A percentile compares a stretch with the other conserved stretches of the same genome.
Conservation (phyloP, 64 coral and sea anemone species). For the Cladopsammia gracilis region DNA sequence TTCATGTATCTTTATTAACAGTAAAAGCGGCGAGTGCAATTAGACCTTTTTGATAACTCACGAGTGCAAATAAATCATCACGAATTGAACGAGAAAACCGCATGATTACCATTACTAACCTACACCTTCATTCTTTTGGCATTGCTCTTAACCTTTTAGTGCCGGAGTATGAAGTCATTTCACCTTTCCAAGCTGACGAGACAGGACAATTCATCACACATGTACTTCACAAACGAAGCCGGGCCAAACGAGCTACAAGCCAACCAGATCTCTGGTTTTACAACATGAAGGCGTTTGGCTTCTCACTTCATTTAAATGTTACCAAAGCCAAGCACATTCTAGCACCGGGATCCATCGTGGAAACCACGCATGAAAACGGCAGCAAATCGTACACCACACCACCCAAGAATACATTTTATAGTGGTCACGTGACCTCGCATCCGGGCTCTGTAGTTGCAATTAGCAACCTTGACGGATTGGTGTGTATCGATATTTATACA, state of each 20-base stretch:
- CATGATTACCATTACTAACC: too few relatives aligned
- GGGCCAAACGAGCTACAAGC: slow-evolving; percentile 12
- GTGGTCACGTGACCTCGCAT: slow-evolving; percentile 58
- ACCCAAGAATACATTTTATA: slow-evolving; percentile 26
- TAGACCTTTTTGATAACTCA: too few relatives aligned
- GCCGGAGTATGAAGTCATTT: slow-evolving; percentile 54
- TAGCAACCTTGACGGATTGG: slow-evolving; percentile 50
- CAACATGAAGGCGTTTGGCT: slow-evolving; percentile 56
- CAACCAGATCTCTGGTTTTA: slow-evolving; percentile 46
- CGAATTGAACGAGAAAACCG: too few relatives aligned
- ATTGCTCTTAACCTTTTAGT: neutral
- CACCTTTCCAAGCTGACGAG: slow-evolving; percentile 69
- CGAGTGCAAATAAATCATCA: too few relatives aligned
- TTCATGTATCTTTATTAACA: too few relatives aligned
- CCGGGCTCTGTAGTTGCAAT: slow-evolving; percentile 51
- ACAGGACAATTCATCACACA: slow-evolving; percentile 27
- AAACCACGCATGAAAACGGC: slow-evolving; percentile 64
- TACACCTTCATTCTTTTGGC: too few relatives aligned
- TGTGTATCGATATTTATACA: neutral
- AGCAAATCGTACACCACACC: slow-evolving; percentile 25
- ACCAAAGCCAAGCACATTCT: slow-evolving; percentile 9
- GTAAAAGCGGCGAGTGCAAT: too few relatives aligned
- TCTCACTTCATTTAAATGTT: slow-evolving; percentile 56
- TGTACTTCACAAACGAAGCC: slow-evolving; percentile 31
- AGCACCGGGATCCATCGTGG: slow-evolving; percentile 35